Conservation (phyloP, 2,888 invertebrate species). For the Nebria salina region DNA sequence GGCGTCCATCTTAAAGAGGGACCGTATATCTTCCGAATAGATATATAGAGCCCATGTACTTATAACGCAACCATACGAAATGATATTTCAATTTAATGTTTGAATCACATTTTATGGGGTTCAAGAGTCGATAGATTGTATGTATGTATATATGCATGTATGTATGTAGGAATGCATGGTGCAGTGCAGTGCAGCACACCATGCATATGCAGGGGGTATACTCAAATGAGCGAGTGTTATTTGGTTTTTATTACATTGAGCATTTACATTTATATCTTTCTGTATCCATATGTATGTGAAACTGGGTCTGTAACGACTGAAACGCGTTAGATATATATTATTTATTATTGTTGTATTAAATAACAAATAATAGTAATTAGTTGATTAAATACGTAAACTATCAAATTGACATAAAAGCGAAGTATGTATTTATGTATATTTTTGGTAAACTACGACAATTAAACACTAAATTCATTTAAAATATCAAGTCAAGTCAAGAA, state of each 20-base stretch:
- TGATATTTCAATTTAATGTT: constrained; percentile 1
- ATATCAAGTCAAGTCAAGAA: too few relatives aligned
- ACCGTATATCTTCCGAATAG: not conserved
- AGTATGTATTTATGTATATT: too few relatives aligned
- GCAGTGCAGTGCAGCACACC: too few relatives aligned
- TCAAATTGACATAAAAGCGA: too few relatives aligned
- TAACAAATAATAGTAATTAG: not conserved
- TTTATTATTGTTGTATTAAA: constrained; percentile 1
- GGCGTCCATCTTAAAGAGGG: constrained; percentile 1
- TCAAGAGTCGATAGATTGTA: not conserved
- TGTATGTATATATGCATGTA: not conserved
- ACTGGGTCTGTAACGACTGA: not conserved
- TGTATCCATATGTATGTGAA: not conserved
- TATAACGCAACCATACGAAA: not conserved
- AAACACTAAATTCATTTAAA: too few relatives aligned
- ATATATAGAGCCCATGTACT: not conserved
- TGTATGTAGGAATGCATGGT: too few relatives aligned
- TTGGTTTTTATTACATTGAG: not conserved
- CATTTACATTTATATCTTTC: not conserved
- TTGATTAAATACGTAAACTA: too few relatives aligned
- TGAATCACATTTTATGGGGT: not conserved
- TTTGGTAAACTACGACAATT: too few relatives aligned
- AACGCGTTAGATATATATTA: not conserved
- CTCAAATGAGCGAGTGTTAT: not conserved
- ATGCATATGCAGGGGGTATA: not conserved